phyloP scores from a whole-genome alignment of 1,140 invertebrate species.

The Sesamia nonagrioides region DNA sequence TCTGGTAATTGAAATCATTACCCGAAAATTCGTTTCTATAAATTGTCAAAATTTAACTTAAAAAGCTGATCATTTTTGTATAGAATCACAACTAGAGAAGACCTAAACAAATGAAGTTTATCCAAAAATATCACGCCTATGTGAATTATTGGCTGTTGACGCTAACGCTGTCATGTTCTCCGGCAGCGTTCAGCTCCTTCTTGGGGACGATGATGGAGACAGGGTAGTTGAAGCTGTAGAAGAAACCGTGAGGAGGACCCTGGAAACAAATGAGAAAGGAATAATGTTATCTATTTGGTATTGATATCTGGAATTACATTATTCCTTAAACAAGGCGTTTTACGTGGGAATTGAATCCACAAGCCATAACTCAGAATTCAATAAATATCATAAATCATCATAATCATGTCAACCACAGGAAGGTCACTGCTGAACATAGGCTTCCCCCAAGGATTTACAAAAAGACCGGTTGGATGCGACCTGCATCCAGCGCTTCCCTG shows the following conservation, averaged over 20 bases:
- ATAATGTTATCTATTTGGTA: background rate
- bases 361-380: no score
- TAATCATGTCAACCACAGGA: no score
- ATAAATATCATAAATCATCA: no score
- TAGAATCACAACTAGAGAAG: background rate
- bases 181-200: conserved; percentile 63
- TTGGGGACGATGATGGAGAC: conserved; percentile 88
- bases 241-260: conserved; percentile 90
- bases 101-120: background rate
- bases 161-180: conserved; percentile 75
- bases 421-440: no score
- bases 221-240: conserved; percentile 90
- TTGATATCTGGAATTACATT: no score
- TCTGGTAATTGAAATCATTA: background rate
- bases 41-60: conserved; percentile 29
- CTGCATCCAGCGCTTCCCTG: no score
- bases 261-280: conserved; percentile 58
- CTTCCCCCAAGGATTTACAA: no score
- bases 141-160: conserved; percentile 1
- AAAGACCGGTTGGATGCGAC: no score
- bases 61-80: background rate
- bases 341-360: no score
- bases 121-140: background rate
- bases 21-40: background rate
- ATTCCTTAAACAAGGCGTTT: no score